Evolutionary conservation across 1,140 invertebrate species (phyloP), one percentile per base, ranked within the genome.

Genomic region (Atta colombica): DNA sequence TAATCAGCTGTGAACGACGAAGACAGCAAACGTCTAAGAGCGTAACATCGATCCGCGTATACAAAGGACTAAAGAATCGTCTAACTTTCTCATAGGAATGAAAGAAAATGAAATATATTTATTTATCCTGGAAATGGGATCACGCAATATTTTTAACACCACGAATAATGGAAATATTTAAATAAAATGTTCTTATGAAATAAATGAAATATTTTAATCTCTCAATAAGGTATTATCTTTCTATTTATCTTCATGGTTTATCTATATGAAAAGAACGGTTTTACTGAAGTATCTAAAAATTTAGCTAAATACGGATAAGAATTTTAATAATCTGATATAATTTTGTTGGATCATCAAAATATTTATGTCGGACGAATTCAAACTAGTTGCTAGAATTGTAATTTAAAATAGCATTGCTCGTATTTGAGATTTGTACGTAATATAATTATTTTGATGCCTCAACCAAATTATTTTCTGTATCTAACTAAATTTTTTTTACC

Each of bases 1-100:
- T 80, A 51, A 75, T 45, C 16, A 25, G 31, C 28, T 45, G 61
- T 66, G 66, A 71, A 55, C 18, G 60, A 63, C 12, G 45, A 69
- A 81, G 51, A 69, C 77, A 82, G 71, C 61, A 80, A 82, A 69
- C 74, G 68, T 51, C 55, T 49, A 68, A 77, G 61, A 72, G 80
- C 28, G 14, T 74, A 60, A 18, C 39, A 35, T 78, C 65, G 65
- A 80, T 55, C 53, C 14, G 31, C 39, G 28, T 60, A 31, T n/a
- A 60, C 88, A 28, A 69, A 60, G 53, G 55, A 82, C 16, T 28
- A 35, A 45, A n/a, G 28, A 58, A 71, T 55, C 49, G 65, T 71
- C n/a, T 25, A 39, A 28, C 31, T 77, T 45, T 39, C 35, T 45
- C 16, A 16, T 18, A 45, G 16, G 31, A 61, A 61, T 8, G 53